Percentiles rank a stretch among this genome's conserved stretches.
Conservation (phyloP, 2,888 invertebrate species). For the Plebejus anna region DNA sequence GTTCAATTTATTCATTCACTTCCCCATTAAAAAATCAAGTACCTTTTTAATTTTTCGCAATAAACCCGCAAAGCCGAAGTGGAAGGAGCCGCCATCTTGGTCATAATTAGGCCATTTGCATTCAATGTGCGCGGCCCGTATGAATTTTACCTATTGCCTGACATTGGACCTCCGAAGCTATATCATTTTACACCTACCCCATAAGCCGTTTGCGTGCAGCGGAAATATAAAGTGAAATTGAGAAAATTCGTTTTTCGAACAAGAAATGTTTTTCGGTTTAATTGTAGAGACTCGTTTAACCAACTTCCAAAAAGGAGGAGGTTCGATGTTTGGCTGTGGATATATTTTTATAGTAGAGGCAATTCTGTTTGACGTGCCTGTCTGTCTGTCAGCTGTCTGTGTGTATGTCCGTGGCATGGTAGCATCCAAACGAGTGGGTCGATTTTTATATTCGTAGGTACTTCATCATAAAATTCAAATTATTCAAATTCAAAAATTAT, state of each 20-base stretch:
- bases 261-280: not conserved
- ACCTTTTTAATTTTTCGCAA: conserved; percentile 46
- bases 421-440: no score
- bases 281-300: not conserved
- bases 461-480: no score
- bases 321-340: no score
- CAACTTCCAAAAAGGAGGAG: no score
- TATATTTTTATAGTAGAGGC: no score
- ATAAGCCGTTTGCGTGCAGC: conserved; percentile 28
- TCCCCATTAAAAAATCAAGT: conserved; percentile 25
- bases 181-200: conserved; percentile 74
- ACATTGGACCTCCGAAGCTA: conserved; percentile 76
- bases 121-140: conserved; percentile 65
- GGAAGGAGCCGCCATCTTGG: conserved; percentile 63
- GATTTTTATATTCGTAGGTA: no score
- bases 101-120: conserved; percentile 76
- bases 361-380: no score
- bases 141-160: conserved; percentile 79
- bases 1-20: conserved; percentile 6
- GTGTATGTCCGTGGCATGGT: no score
- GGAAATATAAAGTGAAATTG: conserved; percentile 25
- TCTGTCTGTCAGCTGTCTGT: no score
- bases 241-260: conserved; percentile 1
- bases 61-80: conserved; percentile 49
- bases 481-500: no score